Evolutionary conservation across 2,888 invertebrate genomes (phyloP).

Genomic region (Sacculina carcini): DNA sequence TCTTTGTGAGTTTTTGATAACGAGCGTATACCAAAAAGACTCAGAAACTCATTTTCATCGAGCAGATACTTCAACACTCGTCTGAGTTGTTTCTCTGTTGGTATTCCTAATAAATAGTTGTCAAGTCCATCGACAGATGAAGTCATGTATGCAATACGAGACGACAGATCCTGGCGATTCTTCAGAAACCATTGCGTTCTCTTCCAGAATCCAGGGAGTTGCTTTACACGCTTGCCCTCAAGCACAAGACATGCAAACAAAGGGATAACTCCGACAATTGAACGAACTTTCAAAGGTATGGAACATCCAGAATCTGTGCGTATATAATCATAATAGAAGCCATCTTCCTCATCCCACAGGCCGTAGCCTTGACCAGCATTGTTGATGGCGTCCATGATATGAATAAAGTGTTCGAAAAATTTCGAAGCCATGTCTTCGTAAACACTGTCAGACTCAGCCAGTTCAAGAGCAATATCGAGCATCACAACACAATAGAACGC

Average conservation of each 20-base stretch:
- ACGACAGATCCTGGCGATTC: slow-evolving; percentile 17
- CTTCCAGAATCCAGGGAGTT: slow-evolving; percentile 18
- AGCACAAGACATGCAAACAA: slow-evolving; percentile 18
- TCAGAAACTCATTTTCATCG: slow-evolving; percentile 20
- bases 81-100: slow-evolving; percentile 17
- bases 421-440: slow-evolving; percentile 22
- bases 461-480: slow-evolving; percentile 20
- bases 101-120: slow-evolving; percentile 16
- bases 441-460: slow-evolving; percentile 18
- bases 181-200: slow-evolving; percentile 19
- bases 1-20: slow-evolving; percentile 18
- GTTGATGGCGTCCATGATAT: slow-evolving; percentile 20
- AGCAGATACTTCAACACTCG: slow-evolving; percentile 18
- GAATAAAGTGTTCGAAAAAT: slow-evolving; percentile 21
- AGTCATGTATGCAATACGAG: slow-evolving; percentile 17
- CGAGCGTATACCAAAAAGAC: slow-evolving; percentile 20
- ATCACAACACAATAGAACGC: slow-evolving; percentile 20
- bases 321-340: slow-evolving; percentile 21
- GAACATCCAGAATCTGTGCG: slow-evolving; percentile 14
- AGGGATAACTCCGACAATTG: slow-evolving; percentile 15
- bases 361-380: slow-evolving; percentile 15
- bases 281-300: slow-evolving; percentile 17
- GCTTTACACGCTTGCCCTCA: slow-evolving; percentile 15
- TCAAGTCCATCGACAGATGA: slow-evolving; percentile 8
- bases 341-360: slow-evolving; percentile 20